phyloP scores from a whole-genome alignment of 1,140 invertebrate species.

The Drosophila suzukii region DNA sequence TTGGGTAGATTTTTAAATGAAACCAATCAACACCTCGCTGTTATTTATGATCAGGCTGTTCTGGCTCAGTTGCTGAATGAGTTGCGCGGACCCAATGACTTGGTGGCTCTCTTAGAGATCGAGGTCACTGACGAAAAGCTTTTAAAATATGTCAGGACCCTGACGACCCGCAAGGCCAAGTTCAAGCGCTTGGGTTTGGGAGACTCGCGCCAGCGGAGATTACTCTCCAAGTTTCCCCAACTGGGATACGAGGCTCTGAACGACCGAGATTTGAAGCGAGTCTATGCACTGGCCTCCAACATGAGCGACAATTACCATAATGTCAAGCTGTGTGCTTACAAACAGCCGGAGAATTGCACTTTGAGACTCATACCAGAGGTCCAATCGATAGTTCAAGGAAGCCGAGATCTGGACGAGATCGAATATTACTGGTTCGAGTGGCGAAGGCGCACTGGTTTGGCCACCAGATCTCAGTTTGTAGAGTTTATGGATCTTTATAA shows the following conservation, averaged over 20 bases:
- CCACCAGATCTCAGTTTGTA: constrained; percentile 49
- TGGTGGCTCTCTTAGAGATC: constrained; percentile 52
- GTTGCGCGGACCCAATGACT: constrained; percentile 56
- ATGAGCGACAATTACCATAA: constrained; percentile 71
- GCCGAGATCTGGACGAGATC: constrained; percentile 64
- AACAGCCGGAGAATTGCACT: constrained; percentile 59
- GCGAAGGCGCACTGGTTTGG: constrained; percentile 55
- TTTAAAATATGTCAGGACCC: constrained; percentile 41
- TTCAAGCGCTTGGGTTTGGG: constrained; percentile 52
- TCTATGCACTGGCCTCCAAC: constrained; percentile 57
- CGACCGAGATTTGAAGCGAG: constrained; percentile 19
- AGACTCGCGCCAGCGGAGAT: constrained; percentile 41
- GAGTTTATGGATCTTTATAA: constrained; percentile 74
- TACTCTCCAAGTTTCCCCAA: constrained; percentile 45
- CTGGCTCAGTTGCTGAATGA: constrained; percentile 64
- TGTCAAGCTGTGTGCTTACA: constrained; percentile 61
- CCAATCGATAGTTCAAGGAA: constrained; percentile 57
- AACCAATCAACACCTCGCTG: constrained; percentile 56
- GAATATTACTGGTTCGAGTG: constrained; percentile 81
- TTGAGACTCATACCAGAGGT: constrained; percentile 70
- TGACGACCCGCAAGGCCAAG: constrained; percentile 40
- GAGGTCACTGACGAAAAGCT: constrained; percentile 62
- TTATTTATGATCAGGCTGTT: constrained; percentile 63
- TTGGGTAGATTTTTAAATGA: constrained; percentile 53
- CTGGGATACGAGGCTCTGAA: constrained; percentile 59